phyloP scores from a whole-genome alignment of 2,888 invertebrate species.

The Ormyrus nitidulus region DNA sequence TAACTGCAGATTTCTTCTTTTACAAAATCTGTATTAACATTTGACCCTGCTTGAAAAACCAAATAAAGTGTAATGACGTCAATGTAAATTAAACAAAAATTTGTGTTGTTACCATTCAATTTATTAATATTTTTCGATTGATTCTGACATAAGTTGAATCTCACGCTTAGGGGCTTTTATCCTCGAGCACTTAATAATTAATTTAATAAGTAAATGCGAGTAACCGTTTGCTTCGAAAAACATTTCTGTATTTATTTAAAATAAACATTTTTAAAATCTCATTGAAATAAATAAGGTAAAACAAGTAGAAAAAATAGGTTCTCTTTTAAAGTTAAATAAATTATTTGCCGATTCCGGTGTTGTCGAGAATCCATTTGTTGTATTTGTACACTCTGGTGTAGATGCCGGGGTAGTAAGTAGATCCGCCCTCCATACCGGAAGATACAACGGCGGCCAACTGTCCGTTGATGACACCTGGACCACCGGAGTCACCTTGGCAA shows the following conservation, averaged over 20 bases:
- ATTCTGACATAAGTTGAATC: too few species aligned
- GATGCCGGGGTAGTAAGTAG: conserved; percentile 52
- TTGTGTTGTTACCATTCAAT: too few species aligned
- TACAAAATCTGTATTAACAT: too few species aligned
- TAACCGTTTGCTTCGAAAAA: too few species aligned
- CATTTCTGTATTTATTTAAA: background rate
- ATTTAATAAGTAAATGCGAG: too few species aligned
- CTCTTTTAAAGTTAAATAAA: background rate
- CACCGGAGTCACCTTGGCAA: conserved; percentile 60
- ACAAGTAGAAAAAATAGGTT: conserved; percentile 3
- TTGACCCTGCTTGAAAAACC: too few species aligned
- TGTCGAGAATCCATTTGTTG: conserved; percentile 48
- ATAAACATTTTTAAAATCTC: background rate
- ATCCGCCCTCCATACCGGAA: conserved; percentile 56
- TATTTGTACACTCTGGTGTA: conserved; percentile 54
- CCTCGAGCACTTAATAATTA: too few species aligned
- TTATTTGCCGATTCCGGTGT: conserved; percentile 16
- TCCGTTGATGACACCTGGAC: conserved; percentile 55
- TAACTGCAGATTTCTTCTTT: too few species aligned
- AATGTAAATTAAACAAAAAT: too few species aligned
- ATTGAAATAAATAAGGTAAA: conserved; percentile 14
- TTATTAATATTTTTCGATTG: too few species aligned
- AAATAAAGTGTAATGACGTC: too few species aligned
- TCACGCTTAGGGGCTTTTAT: too few species aligned
- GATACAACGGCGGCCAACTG: conserved; percentile 58